A percentile compares a stretch with the other conserved stretches of the same genome.
Evolutionary conservation across 2,113 vertebrate species (phyloP).

Genomic region (Clarias batrachus): DNA sequence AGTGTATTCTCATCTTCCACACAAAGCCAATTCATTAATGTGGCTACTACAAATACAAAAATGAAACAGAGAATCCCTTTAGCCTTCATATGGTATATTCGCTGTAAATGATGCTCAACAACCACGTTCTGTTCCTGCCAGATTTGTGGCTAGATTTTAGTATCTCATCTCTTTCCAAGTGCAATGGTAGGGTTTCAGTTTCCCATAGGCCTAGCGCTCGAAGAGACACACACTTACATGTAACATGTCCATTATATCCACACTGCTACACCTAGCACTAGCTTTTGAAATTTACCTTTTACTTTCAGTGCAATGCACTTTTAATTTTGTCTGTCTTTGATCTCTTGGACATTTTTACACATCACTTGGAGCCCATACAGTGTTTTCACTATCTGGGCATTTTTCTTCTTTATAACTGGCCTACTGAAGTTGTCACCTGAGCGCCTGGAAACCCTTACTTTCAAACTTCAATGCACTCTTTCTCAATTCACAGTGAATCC

Average conservation of each 20-base stretch:
- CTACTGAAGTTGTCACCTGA: slow-evolving; percentile 3
- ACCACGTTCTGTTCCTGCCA: slow-evolving; percentile 25
- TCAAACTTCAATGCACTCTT: not conserved
- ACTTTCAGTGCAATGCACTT: not conserved
- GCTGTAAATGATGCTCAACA: slow-evolving; percentile 28
- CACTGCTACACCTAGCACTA: not conserved
- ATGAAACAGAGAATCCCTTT: slow-evolving; percentile 27
- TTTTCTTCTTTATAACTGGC: not conserved
- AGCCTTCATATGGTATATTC: slow-evolving; percentile 27
- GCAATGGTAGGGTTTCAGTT: not conserved
- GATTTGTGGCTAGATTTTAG: slow-evolving; percentile 26
- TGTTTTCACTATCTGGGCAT: not conserved
- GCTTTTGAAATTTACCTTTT: not conserved
- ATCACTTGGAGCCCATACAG: not conserved
- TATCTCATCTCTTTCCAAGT: slow-evolving; percentile 24
- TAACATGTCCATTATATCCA: not conserved
- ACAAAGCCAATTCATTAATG: slow-evolving; percentile 16
- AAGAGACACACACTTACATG: no score
- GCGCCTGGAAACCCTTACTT: slow-evolving; percentile 14
- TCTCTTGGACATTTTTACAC: not conserved
- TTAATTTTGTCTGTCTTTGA: not conserved
- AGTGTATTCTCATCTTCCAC: slow-evolving; percentile 6
- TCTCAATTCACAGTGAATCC: slow-evolving; percentile 15
- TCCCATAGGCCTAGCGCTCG: not conserved
- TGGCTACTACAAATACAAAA: slow-evolving; percentile 25